These are phyloP conservation scores for Catharus fuscescens DNA, from an alignment of 2,113 vertebrate genomes.

Conservation along the genomic window DNA sequence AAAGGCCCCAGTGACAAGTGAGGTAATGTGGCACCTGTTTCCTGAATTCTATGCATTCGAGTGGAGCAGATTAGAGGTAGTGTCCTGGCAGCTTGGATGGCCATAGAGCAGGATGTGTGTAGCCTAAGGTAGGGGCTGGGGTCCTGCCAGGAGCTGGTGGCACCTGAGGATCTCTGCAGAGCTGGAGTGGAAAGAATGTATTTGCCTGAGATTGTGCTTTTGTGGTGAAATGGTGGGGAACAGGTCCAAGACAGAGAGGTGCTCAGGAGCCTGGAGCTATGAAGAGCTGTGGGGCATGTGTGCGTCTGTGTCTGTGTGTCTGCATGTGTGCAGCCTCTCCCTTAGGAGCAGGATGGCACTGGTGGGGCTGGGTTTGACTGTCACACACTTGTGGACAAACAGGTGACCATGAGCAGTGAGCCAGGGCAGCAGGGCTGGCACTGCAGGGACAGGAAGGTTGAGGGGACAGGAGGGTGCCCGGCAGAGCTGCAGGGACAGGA, in stretches of 20 bases:
- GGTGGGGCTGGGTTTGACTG: neutral
- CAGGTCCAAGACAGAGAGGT: neutral
- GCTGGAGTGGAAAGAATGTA: neutral
- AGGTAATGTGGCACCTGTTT: neutral
- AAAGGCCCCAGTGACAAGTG: neutral
- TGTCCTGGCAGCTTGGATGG: neutral
- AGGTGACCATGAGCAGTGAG: neutral
- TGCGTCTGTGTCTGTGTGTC: fast-evolving
- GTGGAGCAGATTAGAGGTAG: neutral
- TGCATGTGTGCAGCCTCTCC: neutral
- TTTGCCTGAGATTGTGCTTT: neutral
- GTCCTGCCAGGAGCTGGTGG: neutral
- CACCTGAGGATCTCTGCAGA: neutral
- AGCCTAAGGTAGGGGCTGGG: neutral
- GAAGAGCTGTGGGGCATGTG: neutral
- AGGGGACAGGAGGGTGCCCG: neutral
- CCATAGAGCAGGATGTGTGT: neutral
- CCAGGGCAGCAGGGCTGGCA: neutral
- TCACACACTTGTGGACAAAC: neutral
- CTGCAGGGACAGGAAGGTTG: too few species aligned
- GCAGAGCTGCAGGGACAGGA: neutral
- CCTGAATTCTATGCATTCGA: neutral
- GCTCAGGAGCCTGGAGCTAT: neutral
- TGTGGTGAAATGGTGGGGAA: neutral
- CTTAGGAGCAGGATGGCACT: neutral